A percentile compares a stretch with the other conserved stretches of the same genome.
Evolutionary conservation across 2,797 vertebrate genomes (phyloP).

Genomic region (Onychomys torridus): DNA sequence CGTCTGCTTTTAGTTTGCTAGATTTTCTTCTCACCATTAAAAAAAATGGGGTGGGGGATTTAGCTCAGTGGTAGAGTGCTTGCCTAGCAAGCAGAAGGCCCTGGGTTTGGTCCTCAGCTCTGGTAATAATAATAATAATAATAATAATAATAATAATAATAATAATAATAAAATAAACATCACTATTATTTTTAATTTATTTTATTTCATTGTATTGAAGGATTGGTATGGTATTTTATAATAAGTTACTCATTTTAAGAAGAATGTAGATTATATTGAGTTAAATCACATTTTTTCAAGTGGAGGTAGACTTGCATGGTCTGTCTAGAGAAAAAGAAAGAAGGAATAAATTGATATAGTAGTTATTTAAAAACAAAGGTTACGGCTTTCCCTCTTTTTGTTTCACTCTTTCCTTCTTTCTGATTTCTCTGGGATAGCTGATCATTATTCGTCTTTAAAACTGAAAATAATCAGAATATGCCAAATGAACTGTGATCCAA

Average conservation of each 20-base stretch:
- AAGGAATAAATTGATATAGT: neutral
- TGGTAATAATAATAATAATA: too few relatives aligned
- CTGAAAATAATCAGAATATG: conserved; percentile 82
- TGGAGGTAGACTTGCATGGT: conserved; percentile 4
- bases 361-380: neutral
- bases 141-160: too few relatives aligned
- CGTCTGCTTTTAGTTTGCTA: neutral
- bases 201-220: neutral
- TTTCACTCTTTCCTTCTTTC: conserved; percentile 56
- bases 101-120: too few relatives aligned
- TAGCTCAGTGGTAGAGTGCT: too few relatives aligned
- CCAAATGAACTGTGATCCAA: conserved; percentile 67
- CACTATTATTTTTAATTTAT: neutral
- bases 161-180: too few relatives aligned
- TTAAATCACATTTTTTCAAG: conserved; percentile 19
- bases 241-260: conserved; percentile 49
- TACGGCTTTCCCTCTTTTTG: conserved; percentile 3
- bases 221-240: conserved; percentile 36
- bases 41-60: too few relatives aligned
- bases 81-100: too few relatives aligned
- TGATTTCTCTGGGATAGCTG: conserved; percentile 13
- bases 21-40: conserved; percentile 25
- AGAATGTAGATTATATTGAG: conserved; percentile 48
- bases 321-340: conserved; percentile 23
- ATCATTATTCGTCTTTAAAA: conserved; percentile 68